phyloP scores from a whole-genome alignment of 2,113 vertebrate species.

The Zosterops borbonicus region DNA sequence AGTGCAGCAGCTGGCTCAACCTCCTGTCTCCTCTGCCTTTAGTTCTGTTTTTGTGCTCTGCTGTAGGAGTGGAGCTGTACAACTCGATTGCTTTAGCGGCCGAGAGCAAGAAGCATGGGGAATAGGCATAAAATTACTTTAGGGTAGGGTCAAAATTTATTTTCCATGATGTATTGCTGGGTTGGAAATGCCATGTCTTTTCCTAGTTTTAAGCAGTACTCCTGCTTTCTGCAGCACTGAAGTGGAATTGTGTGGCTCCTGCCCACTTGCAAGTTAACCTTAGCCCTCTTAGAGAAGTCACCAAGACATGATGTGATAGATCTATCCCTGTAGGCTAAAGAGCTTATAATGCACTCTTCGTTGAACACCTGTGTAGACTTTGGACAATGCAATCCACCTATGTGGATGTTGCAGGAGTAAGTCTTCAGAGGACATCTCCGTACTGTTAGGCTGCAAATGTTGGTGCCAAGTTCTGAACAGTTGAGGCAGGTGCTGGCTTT shows the following conservation, averaged over 20 bases:
- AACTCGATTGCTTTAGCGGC: background rate
- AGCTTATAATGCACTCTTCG: background rate
- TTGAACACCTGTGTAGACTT: background rate
- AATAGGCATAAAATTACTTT: background rate
- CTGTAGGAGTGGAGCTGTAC: background rate
- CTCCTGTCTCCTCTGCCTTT: background rate
- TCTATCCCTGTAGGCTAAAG: background rate
- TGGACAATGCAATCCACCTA: background rate
- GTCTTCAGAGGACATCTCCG: background rate
- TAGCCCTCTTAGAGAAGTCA: background rate
- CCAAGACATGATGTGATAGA: background rate
- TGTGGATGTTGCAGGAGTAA: background rate
- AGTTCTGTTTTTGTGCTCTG: background rate
- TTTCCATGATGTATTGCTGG: background rate
- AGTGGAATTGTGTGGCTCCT: background rate
- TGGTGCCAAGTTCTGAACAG: background rate
- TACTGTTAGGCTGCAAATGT: background rate
- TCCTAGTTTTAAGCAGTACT: background rate
- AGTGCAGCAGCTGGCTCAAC: background rate
- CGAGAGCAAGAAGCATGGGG: background rate
- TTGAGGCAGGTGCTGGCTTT: accelerated
- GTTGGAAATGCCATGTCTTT: background rate
- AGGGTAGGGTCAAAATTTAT: background rate
- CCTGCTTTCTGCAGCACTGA: background rate
- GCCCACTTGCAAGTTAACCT: background rate